Percentiles rank a stretch among this genome's conserved stretches.
These are phyloP conservation scores for Piprites chloris DNA, from an alignment of 2,113 vertebrate species.

Conservation along the genomic window DNA sequence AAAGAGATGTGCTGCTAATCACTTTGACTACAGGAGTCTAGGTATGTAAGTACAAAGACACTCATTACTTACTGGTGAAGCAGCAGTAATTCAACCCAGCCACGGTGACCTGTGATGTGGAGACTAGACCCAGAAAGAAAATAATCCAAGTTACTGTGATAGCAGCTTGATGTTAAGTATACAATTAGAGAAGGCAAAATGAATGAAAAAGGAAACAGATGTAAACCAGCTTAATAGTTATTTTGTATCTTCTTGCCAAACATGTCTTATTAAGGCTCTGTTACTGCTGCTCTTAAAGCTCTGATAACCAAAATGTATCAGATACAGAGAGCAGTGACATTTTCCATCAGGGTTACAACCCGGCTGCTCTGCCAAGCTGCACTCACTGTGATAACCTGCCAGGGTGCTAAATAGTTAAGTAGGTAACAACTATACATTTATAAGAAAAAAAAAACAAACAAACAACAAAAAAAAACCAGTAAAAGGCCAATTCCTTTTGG, in stretches of 20 bases:
- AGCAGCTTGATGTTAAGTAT: background rate
- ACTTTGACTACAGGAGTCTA: background rate
- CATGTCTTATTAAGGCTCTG: background rate
- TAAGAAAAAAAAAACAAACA: conserved; percentile 23
- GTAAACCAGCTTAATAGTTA: conserved; percentile 14
- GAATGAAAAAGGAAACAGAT: conserved; percentile 24
- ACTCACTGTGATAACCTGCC: background rate
- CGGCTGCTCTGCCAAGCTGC: background rate
- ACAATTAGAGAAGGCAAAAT: background rate
- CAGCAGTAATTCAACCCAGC: background rate
- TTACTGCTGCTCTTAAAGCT: conserved; percentile 15
- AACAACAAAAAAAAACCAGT: background rate
- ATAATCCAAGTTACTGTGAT: background rate
- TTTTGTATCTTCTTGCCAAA: background rate
- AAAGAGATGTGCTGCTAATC: background rate
- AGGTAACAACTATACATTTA: background rate
- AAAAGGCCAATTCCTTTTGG: background rate
- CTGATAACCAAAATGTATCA: background rate
- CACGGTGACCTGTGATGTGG: background rate
- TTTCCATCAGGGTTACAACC: background rate
- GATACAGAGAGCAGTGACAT: background rate
- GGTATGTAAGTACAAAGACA: background rate
- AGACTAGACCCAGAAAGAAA: background rate
- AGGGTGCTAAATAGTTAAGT: conserved; percentile 22
- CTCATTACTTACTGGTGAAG: background rate